Base-by-base conservation (phyloP, 2,888 invertebrate species). In the Dynastes tityus region DNA sequence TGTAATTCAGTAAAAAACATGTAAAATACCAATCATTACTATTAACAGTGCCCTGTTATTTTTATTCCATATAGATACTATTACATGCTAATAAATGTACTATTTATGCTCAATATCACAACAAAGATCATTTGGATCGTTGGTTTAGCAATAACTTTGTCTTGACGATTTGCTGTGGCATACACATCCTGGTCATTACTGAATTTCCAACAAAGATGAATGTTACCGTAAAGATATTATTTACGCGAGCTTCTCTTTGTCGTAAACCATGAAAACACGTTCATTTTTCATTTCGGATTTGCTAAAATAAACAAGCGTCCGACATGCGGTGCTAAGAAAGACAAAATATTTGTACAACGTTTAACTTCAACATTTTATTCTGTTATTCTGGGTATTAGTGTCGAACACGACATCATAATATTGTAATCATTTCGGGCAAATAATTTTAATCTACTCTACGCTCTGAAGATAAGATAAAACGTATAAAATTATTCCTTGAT, bases 181-280 rank as follows among this genome's bases (percentile, higher is more conserved):
- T 58, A 22, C 55, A 58, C 55, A 58, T 58, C 55, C 55, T 58
- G 55, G n/a, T 58, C 55, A 22, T 58, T 58, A 58, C 6, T 58
- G 55, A 22, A 58, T 58, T 1, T 22, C 45, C 22, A 58, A 58
- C 55, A 58, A 58, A 58, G 55, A 58, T 58, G 27, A 22, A 58
- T 58, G 55, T 58, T 16, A 6, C 53, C 13, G 8, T 55, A n/a
- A 55, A 55, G 55, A 55, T 2, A n/a, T 55, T 55, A 58, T 58
- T 58, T 58, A 58, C 22, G 55, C 8, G 55, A 58, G n/a, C 5
- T 22, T 58, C 9, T 22, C 55, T 58, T 58, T 45, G 45, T 37
- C 37, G 53, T 58, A 58, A 8, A 58, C 16, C 22, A 58, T 58
- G 55, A 22, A 58, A 58, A 58, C 22, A 58, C 22, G 16, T 58